Base-by-base conservation (phyloP, 1,140 invertebrate genomes). In the Calephelis virginiensis region DNA sequence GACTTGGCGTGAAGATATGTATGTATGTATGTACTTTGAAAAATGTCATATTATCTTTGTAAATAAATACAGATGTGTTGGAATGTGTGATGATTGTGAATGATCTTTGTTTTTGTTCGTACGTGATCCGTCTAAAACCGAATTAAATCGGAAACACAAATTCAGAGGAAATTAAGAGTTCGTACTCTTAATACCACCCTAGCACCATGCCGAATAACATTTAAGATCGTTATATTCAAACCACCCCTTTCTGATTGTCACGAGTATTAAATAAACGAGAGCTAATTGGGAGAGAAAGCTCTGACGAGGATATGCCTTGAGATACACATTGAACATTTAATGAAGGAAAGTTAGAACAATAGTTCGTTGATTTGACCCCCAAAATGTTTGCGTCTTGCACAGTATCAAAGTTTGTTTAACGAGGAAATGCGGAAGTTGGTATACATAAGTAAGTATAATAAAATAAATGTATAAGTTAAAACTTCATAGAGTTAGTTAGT, bases 211-310 rank as follows among this genome's bases (percentile, higher is more conserved):
- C 78, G 79, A 75, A 70, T 75, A 73, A 81, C 77, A 71, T 74
- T 73, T 69, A 72, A 76, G 73, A 79, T 77, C 77, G 73, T 81
- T 82, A 80, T 81, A 72, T 72, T 60, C 74, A 61, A 53, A 69
- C 66, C 68, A 70, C 68, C 71, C 73, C 70, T 47, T 72, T 76
- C 72, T 84, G 80, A 84, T 80, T 82, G 78, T 85, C 77, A 71
- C 77, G 69, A 82, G 77, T 77, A 82, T 83, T 82, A 83, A 83
- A 83, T 82, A 82, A 82, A 81, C 72, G 76, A 76, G 67, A 68
- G 72, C 73, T 83, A 78, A 83, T 83, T 80, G 68, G 5, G n/a
- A 37, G 53, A 59, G 53, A 38, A 38, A 59, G 53, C 53, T 59
- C 28, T 65, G 69, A 59, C 69, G 65, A 63, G 71, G 69, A 77